Evolutionary conservation across 1,140 invertebrate genomes (phyloP), one percentile per base, ranked within the genome.

Genomic region (Drosophila takahashii): DNA sequence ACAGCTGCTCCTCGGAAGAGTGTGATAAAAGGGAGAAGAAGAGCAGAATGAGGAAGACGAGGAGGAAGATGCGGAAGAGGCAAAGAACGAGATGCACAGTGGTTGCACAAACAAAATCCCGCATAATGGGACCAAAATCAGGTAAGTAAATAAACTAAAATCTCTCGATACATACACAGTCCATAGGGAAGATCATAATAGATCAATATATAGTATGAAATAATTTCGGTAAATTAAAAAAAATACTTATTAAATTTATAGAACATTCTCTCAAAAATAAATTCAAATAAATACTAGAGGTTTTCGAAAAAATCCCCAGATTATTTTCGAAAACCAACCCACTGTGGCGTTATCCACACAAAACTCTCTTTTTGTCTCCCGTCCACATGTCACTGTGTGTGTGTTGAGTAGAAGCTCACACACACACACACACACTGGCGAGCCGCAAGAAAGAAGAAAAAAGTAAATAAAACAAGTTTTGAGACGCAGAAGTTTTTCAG

Each of bases 401-500:
- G 58, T 81, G 65, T 60, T 61, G 60, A 76, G 65, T 77, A 72
- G 77, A 85, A 70, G 75, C 80, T 79, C 80, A 62, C 69, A 70
- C 42, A 58, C 47, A 57, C 80, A 62, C 69, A 70, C 42, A 58
- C 47, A 57, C 41, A 56, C 53, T 34, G n/a, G 29, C 42, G 26
- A 42, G n/a, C 10, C 47, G 36, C 45, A 44, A 51, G 73, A 56
- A 67, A 62, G 45, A 61, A 79, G 50, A 72, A 67, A 65, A 60
- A 78, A 71, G 57, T 59, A 62, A 70, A 66, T 51, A 85, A 83
- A 86, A 87, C 79, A 76, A 87, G 79, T 79, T 87, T 81, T 83
- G 73, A 67, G 74, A 69, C 80, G 79, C 83, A 87, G 83, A 89
- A 87, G 83, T 87, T 87, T 89, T 86, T 70, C 61, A 73, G 59